A percentile compares a stretch with the other conserved stretches of the same genome.
phyloP scores from a whole-genome alignment of 2,797 vertebrate genomes.

The Argyrosomus regius region DNA sequence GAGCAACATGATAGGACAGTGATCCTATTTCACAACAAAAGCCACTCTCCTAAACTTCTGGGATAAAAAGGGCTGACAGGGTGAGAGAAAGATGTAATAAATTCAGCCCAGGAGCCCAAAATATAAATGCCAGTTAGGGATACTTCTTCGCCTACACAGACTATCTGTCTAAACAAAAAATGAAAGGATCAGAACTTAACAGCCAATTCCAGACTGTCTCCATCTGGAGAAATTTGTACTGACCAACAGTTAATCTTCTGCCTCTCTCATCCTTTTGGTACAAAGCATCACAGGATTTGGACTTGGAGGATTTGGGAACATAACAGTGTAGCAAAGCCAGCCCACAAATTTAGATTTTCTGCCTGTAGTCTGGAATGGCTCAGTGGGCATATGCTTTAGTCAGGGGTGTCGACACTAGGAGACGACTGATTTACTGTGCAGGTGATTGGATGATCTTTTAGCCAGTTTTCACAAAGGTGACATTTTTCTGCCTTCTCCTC shows the following conservation, averaged over 20 bases:
- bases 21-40: not conserved
- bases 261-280: slow-evolving; percentile 17
- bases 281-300: slow-evolving; percentile 22
- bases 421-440: not conserved
- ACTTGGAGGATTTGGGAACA: not conserved
- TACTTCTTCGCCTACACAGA: not conserved
- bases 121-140: not conserved
- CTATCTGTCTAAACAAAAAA: not conserved
- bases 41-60: not conserved
- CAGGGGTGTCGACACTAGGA: not conserved
- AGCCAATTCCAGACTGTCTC: slow-evolving; percentile 8
- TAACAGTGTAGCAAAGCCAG: slow-evolving; percentile 6
- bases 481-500: no score
- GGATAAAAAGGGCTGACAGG: not conserved
- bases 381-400: not conserved
- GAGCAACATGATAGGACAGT: not conserved
- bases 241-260: not conserved
- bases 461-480: not conserved
- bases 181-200: not conserved
- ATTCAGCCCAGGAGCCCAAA: not conserved
- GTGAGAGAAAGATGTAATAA: not conserved
- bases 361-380: not conserved
- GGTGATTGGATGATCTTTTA: not conserved
- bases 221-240: slow-evolving; percentile 21
- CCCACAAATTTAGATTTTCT: slow-evolving; percentile 1